phyloP scores from a whole-genome alignment of 1,140 invertebrate species.

The Cyclargus thomasi region DNA sequence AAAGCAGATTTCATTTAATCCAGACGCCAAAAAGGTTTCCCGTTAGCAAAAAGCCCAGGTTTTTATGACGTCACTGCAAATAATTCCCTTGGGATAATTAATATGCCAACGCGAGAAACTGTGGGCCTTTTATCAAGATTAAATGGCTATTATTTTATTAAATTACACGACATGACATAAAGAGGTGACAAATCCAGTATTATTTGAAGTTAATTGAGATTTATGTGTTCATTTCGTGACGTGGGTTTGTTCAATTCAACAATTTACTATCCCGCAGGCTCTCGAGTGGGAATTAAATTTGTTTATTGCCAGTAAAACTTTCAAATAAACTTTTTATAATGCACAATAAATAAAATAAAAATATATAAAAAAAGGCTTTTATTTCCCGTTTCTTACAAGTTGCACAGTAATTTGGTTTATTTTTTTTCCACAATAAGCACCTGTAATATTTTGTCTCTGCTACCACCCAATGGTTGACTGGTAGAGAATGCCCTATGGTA shows the following conservation, averaged over 20 bases:
- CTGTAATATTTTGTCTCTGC: too few species aligned
- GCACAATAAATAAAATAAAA: too few species aligned
- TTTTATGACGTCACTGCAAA: slow-evolving; percentile 24
- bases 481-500: too few species aligned
- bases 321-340: too few species aligned
- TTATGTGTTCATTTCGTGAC: not conserved
- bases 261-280: not conserved
- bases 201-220: slow-evolving; percentile 7
- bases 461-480: too few species aligned
- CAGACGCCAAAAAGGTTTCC: not conserved
- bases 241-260: not conserved
- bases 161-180: slow-evolving; percentile 1
- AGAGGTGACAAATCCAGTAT: not conserved
- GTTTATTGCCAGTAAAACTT: too few species aligned
- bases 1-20: slow-evolving; percentile 7
- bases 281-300: not conserved
- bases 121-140: slow-evolving; percentile 27
- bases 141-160: slow-evolving; percentile 39
- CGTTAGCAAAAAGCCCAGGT: slow-evolving; percentile 11
- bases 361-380: too few species aligned
- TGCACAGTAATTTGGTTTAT: too few species aligned
- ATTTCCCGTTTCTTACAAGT: too few species aligned
- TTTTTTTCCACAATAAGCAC: too few species aligned
- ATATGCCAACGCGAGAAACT: slow-evolving; percentile 29
- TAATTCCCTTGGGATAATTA: slow-evolving; percentile 32